Evolutionary conservation across 2,797 vertebrate species (phyloP).

Genomic region (Balearica regulorum): DNA sequence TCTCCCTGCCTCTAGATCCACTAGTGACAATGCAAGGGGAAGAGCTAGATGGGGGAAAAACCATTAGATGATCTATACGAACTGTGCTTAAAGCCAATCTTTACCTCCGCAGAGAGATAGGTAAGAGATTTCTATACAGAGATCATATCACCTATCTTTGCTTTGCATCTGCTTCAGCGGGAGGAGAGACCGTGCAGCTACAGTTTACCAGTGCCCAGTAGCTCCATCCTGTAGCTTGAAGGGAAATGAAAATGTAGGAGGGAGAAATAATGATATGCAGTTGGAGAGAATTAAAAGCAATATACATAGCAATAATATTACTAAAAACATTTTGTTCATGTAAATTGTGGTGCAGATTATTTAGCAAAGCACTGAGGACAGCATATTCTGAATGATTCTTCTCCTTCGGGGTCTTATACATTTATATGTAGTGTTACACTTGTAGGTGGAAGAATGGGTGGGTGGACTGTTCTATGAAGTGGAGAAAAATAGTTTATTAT

Average conservation of each 20-base stretch:
- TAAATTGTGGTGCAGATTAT: constrained; percentile 1
- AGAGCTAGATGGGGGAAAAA: background rate
- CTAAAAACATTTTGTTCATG: background rate
- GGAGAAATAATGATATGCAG: background rate
- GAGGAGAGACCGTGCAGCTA: background rate
- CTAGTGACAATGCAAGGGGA: background rate
- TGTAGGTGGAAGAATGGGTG: constrained; percentile 13
- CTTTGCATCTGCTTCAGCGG: background rate
- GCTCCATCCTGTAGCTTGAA: background rate
- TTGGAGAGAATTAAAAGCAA: background rate
- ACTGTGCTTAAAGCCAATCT: background rate
- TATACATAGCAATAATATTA: background rate
- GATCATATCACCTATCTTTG: background rate
- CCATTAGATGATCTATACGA: background rate
- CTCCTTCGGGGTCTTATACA: background rate
- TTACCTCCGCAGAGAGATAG: background rate
- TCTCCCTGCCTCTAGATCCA: background rate
- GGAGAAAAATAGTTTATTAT: constrained; percentile 38
- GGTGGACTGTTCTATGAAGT: constrained; percentile 20
- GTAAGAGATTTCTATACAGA: background rate
- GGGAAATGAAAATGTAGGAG: background rate
- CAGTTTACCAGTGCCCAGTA: background rate
- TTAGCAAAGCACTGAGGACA: background rate
- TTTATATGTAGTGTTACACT: background rate
- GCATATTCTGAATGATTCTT: background rate